Evolutionary conservation across 2,113 vertebrate species (phyloP), one percentile per base, ranked within the genome.

Genomic region (Nibea albiflora): DNA sequence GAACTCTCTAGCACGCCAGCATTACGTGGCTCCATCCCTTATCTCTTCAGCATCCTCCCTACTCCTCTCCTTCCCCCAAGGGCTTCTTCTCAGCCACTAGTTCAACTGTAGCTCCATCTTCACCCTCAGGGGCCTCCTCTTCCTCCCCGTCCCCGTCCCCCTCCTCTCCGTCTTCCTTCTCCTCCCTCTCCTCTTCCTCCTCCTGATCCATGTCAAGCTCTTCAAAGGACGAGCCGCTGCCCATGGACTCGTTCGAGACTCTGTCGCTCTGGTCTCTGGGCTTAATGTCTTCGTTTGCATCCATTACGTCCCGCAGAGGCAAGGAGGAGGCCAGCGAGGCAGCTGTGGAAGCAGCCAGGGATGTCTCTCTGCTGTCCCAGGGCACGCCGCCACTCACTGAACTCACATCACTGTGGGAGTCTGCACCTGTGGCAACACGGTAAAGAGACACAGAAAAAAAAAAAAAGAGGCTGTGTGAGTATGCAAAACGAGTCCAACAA

Each of bases 171-270:
- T 67, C 81, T 78, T 83, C 72, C 35, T 24, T 73, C 60, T 65
- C 75, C n/a, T 46, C 63, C 64, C 61, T 64, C 47, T 71, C 87
- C 57, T 65, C 78, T 46, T 73, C 69, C 75, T 83, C 86, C 63
- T 90, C 89, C 62, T 91, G 94, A 87, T 98, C 98, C 93, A 98
- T 94, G 91, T 97, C 98, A 58, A 99, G 95, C 89, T 99, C 98
- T 88, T 99, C 98, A 1, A 99, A 99, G 77, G 98, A 99, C 0
- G 98, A 99, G 79, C 97, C 96, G 0, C 98, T 99, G 90, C 95
- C 95, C 44, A 97, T 90, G 0, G 98, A 99, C 83, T 96, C 97
- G 5, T 96, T 96, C 58, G 96, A 97, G 89, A 96, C 96, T 90
- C 96, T 96, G 80, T 90, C 85, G 19, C 87, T 83, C 73, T 84